These are phyloP conservation scores for Monoplex corrugatus DNA, from an alignment of 2,888 invertebrate species.

Conservation along the genomic window DNA sequence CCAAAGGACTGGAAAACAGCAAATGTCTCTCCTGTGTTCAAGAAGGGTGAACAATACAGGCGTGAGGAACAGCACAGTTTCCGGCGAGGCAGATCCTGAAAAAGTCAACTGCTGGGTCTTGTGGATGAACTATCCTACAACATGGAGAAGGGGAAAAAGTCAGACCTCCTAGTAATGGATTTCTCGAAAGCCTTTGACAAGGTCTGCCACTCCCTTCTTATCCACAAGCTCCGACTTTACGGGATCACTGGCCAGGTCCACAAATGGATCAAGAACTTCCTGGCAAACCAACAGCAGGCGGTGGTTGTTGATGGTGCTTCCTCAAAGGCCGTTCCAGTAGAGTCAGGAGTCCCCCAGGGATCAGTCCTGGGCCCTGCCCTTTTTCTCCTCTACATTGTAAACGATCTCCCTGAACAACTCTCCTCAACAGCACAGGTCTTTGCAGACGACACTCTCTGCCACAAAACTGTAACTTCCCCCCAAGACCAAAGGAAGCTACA, in stretches of 20 bases:
- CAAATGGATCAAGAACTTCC: slow-evolving; percentile 1
- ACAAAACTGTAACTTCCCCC: neutral
- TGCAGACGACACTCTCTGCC: neutral
- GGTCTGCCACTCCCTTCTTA: neutral
- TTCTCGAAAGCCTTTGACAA: slow-evolving; percentile 12
- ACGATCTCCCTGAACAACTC: neutral
- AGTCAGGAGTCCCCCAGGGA: neutral
- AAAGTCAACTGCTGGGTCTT: neutral
- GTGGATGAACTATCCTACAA: slow-evolving; percentile 8
- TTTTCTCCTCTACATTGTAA: neutral
- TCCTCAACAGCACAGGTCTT: neutral
- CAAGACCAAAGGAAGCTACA: neutral
- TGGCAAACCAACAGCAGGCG: neutral
- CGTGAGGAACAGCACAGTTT: neutral
- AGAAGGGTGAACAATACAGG: too few species aligned
- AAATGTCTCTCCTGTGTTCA: too few species aligned
- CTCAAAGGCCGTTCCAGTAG: neutral
- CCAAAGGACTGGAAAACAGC: too few species aligned
- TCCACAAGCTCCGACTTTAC: neutral
- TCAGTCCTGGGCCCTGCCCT: slow-evolving; percentile 11
- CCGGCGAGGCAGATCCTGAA: neutral
- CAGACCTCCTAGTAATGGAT: neutral
- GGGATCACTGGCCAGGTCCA: neutral
- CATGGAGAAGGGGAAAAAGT: neutral
- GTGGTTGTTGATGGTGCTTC: neutral